These are phyloP conservation scores for Drosophila quasianomalipes DNA, from an alignment of 2,888 invertebrate genomes.

Conservation along the genomic window DNA sequence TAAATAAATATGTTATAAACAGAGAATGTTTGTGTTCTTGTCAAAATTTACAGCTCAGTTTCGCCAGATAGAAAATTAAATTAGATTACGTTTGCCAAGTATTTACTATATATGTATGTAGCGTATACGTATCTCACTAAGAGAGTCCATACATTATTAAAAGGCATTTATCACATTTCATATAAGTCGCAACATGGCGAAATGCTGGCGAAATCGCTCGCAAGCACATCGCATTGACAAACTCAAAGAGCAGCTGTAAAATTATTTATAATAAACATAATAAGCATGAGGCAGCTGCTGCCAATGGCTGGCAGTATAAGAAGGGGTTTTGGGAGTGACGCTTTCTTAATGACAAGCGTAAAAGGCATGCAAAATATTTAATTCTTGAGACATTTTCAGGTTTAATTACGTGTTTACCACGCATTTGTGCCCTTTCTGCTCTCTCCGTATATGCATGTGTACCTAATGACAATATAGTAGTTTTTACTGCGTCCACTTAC, in stretches of 20 bases:
- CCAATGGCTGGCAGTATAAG: slow-evolving; percentile 58
- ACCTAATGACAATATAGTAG: slow-evolving; percentile 29
- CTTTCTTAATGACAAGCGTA: slow-evolving; percentile 62
- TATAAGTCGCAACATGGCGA: slow-evolving; percentile 3
- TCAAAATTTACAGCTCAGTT: slow-evolving; percentile 3
- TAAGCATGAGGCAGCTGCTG: slow-evolving; percentile 69
- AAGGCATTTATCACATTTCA: not conserved
- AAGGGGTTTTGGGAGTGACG: slow-evolving; percentile 38
- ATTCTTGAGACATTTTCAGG: slow-evolving; percentile 72
- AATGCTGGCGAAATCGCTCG: slow-evolving; percentile 35
- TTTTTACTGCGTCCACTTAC: slow-evolving; percentile 17
- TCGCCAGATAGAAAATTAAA: not conserved
- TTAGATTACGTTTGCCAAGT: not conserved
- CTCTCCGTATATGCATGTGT: slow-evolving; percentile 13
- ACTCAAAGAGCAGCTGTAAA: slow-evolving; percentile 62
- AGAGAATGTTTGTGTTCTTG: slow-evolving; percentile 6
- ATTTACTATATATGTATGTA: not conserved
- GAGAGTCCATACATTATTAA: slow-evolving; percentile 2
- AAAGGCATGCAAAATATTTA: slow-evolving; percentile 67
- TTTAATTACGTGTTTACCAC: slow-evolving; percentile 79
- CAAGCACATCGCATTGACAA: slow-evolving; percentile 9
- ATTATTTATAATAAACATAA: slow-evolving; percentile 80
- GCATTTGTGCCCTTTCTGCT: slow-evolving; percentile 34
- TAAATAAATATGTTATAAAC: slow-evolving; percentile 21
- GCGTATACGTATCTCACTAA: not conserved